A percentile compares a stretch with the other conserved stretches of the same genome.
Evolutionary conservation across 1,140 invertebrate species (phyloP).

Genomic region (Zeugodacus cucurbitae): DNA sequence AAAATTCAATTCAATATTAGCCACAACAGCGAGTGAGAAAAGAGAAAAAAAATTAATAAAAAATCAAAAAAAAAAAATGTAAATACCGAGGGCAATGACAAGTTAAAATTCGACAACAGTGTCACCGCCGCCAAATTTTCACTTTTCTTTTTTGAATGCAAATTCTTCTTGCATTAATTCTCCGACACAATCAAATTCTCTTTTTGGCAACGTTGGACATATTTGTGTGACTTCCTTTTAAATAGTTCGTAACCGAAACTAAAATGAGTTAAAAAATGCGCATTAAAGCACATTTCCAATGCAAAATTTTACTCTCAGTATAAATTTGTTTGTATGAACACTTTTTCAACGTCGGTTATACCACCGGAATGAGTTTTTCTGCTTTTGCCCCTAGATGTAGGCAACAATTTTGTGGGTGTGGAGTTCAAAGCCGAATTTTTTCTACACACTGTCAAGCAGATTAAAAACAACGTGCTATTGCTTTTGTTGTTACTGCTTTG

Average conservation of each 20-base stretch:
- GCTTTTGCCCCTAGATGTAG: not conserved
- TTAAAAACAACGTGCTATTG: not conserved
- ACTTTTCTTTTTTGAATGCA: not conserved
- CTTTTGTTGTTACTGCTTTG: not conserved
- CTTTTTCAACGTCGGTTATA: not conserved
- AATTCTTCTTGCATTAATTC: not conserved
- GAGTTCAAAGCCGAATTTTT: not conserved
- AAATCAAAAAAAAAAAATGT: not conserved
- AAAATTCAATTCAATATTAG: not conserved
- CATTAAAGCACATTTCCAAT: not conserved
- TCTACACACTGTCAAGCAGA: not conserved
- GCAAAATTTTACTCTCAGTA: not conserved
- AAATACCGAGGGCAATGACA: too few relatives aligned
- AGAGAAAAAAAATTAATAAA: not conserved
- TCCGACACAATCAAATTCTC: not conserved
- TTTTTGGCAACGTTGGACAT: not conserved
- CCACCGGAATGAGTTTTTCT: not conserved
- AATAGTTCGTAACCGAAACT: not conserved
- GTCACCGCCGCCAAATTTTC: not conserved
- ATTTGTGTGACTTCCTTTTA: not conserved
- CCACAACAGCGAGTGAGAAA: not conserved
- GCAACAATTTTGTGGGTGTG: not conserved
- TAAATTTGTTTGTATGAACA: not conserved
- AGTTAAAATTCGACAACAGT: too few relatives aligned
- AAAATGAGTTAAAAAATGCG: not conserved